These are phyloP conservation scores for Brachionus paranguensis DNA, from an alignment of 1,140 invertebrate genomes.

Conservation along the genomic window DNA sequence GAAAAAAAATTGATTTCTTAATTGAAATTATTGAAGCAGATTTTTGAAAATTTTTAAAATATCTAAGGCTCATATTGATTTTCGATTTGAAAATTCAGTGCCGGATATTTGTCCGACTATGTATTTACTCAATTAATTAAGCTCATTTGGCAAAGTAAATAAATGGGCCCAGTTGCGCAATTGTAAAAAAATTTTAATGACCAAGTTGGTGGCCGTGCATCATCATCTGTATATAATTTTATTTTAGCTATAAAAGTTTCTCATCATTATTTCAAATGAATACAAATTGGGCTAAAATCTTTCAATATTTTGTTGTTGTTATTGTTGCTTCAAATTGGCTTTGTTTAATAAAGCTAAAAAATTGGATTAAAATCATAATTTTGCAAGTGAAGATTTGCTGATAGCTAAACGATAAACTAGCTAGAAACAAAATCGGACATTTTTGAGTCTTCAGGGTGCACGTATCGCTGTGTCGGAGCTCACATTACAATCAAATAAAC, in stretches of 20 bases:
- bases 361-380: not conserved
- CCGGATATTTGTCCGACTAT: not conserved
- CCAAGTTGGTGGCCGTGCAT: not conserved
- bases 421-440: not conserved
- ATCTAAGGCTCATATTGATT: not conserved
- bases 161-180: not conserved
- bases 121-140: not conserved
- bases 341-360: not conserved
- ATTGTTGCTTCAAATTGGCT: not conserved
- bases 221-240: not conserved
- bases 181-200: not conserved
- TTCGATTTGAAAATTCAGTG: not conserved
- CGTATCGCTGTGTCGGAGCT: not conserved
- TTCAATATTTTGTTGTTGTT: not conserved
- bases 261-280: not conserved
- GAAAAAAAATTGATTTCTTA: not conserved
- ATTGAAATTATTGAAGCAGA: not conserved
- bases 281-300: not conserved
- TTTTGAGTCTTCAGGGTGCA: not conserved
- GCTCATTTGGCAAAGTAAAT: not conserved
- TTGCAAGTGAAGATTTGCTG: not conserved
- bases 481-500: not conserved
- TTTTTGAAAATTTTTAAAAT: not conserved
- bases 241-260: not conserved
- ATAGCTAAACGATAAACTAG: not conserved